These are phyloP conservation scores for Eupithecia subfuscata DNA, from an alignment of 2,888 invertebrate genomes.

Conservation along the genomic window DNA sequence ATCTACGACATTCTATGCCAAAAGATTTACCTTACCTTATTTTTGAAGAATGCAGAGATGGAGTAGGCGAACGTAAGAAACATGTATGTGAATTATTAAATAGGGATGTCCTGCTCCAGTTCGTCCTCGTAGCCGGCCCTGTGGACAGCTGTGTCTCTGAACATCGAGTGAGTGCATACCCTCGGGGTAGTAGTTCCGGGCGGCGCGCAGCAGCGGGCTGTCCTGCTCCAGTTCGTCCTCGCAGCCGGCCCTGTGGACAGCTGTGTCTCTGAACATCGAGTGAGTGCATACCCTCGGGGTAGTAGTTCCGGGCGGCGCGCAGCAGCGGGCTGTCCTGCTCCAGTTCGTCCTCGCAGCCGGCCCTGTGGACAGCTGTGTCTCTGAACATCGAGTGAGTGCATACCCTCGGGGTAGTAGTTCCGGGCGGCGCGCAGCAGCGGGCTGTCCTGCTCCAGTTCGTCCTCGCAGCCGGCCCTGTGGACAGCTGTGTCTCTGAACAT, in stretches of 20 bases:
- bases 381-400: no score
- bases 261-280: background rate
- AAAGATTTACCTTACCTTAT: no score
- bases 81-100: no score
- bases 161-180: conserved; percentile 51
- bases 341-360: conserved; percentile 70
- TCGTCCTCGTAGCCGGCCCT: background rate
- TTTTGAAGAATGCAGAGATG: no score
- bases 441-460: conserved; percentile 70
- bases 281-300: conserved; percentile 68
- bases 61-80: no score
- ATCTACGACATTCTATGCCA: no score
- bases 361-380: no score
- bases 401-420: no score
- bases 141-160: background rate
- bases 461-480: no score
- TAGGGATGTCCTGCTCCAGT: no score
- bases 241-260: background rate
- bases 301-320: conserved; percentile 67
- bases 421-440: no score
- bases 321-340: conserved; percentile 67
- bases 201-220: conserved; percentile 65
- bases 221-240: conserved; percentile 42
- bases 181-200: conserved; percentile 73
- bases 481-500: no score